phyloP scores from a whole-genome alignment of 2,113 vertebrate species.

The Phylloscopus whistleri region DNA sequence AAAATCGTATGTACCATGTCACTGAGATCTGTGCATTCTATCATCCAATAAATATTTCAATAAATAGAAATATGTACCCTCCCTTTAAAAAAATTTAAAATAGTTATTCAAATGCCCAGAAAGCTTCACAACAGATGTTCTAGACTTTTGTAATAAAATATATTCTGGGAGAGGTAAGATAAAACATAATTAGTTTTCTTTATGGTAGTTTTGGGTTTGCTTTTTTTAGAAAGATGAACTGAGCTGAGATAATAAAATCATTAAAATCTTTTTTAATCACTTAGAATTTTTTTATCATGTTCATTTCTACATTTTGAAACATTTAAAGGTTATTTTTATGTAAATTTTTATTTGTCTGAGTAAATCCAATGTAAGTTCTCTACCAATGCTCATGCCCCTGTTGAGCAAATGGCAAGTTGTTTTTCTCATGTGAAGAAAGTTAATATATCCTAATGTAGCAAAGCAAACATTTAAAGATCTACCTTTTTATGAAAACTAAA shows the following conservation, averaged over 20 bases:
- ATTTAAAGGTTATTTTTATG: neutral
- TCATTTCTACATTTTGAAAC: neutral
- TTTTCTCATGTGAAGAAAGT: neutral
- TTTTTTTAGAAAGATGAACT: neutral
- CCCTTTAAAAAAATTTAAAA: neutral
- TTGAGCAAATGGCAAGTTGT: neutral
- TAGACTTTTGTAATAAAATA: neutral
- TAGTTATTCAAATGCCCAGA: neutral
- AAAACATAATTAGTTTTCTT: neutral
- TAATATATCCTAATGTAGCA: neutral
- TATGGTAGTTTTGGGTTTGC: accelerated
- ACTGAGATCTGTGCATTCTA: neutral
- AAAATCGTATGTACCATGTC: neutral
- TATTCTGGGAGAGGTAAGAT: neutral
- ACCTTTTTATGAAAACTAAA: neutral
- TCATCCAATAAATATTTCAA: neutral
- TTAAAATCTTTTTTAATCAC: neutral
- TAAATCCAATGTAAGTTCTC: neutral
- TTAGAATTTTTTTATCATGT: neutral
- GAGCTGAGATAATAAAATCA: neutral
- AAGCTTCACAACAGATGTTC: neutral
- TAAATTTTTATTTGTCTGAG: neutral
- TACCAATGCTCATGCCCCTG: neutral
- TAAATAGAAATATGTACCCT: neutral
- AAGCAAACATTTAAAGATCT: neutral